A percentile compares a stretch with the other conserved stretches of the same genome.
phyloP scores from a whole-genome alignment of 2,888 invertebrate genomes.

The Cancer borealis region DNA sequence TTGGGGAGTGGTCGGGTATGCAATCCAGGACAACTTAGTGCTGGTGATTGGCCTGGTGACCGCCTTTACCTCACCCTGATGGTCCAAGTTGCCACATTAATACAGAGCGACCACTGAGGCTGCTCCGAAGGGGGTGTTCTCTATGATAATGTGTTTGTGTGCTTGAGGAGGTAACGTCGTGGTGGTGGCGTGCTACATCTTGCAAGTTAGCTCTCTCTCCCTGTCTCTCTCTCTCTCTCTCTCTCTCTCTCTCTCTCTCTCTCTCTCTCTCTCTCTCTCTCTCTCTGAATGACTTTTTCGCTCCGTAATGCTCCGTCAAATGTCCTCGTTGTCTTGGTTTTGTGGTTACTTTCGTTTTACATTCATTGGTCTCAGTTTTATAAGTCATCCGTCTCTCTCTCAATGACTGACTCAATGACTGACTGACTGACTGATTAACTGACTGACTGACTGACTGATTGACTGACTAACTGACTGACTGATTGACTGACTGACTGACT shows the following conservation, averaged over 20 bases:
- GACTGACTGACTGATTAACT: neutral
- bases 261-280: conserved; percentile 7
- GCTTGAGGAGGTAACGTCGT: neutral
- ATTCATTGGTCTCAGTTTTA: neutral
- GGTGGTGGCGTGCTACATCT: neutral
- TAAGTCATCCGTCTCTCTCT: neutral
- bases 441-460: neutral
- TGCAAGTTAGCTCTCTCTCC: neutral
- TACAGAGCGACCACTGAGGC: neutral
- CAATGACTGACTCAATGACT: neutral
- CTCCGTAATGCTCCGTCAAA: neutral
- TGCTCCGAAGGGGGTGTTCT: neutral
- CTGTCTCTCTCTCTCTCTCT: neutral
- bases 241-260: conserved; percentile 1
- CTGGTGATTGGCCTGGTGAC: conserved; percentile 33
- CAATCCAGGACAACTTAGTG: neutral
- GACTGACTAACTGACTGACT: neutral
- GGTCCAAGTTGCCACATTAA: conserved; percentile 21
- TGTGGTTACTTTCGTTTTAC: neutral
- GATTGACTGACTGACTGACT: neutral
- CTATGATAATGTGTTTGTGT: conserved; percentile 20
- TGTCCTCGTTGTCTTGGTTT: neutral
- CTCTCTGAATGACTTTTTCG: neutral
- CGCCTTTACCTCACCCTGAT: neutral
- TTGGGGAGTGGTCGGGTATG: neutral